Conservation (phyloP, 2,113 vertebrate species). For the Numenius arquata region DNA sequence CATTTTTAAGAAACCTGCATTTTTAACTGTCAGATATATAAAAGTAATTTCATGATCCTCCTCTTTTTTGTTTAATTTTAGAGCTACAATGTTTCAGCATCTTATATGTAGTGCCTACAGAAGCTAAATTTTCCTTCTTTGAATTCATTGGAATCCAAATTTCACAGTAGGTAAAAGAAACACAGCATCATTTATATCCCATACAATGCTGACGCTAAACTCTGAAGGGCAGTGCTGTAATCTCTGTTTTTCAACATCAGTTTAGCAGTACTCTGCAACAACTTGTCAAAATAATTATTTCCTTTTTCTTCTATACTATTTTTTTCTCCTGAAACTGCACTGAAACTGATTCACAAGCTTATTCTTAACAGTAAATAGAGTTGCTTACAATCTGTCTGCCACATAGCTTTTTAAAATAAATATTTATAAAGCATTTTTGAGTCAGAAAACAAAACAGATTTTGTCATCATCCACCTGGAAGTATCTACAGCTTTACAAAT, state of each 20-base stretch:
- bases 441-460: neutral
- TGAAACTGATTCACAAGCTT: neutral
- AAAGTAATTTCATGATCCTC: neutral
- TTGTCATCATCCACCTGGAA: neutral
- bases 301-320: neutral
- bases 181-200: neutral
- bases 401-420: neutral
- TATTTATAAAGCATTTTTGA: neutral
- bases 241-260: neutral
- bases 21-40: neutral
- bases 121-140: neutral
- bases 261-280: neutral
- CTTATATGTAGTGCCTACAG: neutral
- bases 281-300: neutral
- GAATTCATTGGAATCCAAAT: neutral
- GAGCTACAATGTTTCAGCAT: neutral
- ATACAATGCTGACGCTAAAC: neutral
- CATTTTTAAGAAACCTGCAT: neutral
- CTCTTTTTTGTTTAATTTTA: neutral
- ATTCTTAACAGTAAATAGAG: neutral
- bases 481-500: neutral
- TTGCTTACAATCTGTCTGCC: neutral
- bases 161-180: neutral
- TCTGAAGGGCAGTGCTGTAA: neutral
- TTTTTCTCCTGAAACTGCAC: neutral